Evolutionary conservation across 1,140 invertebrate genomes (phyloP).

Genomic region (Hetaerina americana): DNA sequence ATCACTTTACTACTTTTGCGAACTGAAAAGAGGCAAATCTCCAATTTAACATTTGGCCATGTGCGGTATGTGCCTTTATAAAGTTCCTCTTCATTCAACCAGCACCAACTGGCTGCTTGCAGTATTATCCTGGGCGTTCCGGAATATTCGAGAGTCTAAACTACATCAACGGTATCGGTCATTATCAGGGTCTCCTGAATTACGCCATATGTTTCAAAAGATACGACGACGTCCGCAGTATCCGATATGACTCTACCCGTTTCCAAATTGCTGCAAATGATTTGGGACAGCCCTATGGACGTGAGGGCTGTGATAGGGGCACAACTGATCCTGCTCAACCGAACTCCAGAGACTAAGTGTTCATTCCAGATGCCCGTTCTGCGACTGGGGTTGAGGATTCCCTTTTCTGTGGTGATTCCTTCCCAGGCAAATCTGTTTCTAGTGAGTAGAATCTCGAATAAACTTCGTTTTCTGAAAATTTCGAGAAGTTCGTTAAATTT

Average conservation of each 20-base stretch:
- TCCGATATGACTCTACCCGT: constrained; percentile 1
- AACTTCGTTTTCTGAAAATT: too few relatives aligned
- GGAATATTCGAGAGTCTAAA: constrained; percentile 20
- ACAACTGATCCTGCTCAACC: background rate
- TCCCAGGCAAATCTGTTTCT: too few relatives aligned
- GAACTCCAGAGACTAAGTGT: background rate
- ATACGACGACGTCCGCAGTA: constrained; percentile 8
- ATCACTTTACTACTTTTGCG: too few relatives aligned
- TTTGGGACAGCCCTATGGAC: background rate
- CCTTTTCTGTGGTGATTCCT: background rate
- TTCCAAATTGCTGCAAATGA: constrained; percentile 5
- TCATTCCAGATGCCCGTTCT: background rate
- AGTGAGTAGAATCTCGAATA: too few relatives aligned
- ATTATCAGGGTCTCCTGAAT: constrained; percentile 7
- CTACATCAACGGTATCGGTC: constrained; percentile 15
- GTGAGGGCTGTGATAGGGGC: background rate
- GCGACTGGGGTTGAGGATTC: background rate
- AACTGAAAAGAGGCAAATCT: too few relatives aligned
- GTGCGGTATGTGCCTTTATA: too few relatives aligned
- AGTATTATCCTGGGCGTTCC: constrained; percentile 16
- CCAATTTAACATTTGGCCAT: too few relatives aligned
- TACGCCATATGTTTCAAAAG: constrained; percentile 14
- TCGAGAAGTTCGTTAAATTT: too few relatives aligned
- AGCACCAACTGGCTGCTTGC: constrained; percentile 20
- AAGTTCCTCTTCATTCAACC: background rate